Base-by-base conservation (phyloP, 2,797 vertebrate species). In the Alca torda region DNA sequence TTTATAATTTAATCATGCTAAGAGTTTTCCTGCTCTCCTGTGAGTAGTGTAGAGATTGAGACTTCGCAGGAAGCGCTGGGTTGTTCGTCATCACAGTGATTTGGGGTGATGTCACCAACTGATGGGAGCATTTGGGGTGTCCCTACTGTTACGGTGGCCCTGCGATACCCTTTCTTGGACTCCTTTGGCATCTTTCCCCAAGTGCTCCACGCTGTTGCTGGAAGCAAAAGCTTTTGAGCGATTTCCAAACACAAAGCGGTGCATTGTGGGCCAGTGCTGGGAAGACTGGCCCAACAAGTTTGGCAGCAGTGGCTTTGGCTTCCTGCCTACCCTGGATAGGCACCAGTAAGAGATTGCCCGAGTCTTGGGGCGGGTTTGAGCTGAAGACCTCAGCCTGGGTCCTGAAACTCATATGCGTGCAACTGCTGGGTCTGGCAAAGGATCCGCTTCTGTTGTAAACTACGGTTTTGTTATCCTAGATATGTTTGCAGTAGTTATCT, bases 271-370 rank as follows among this genome's bases (percentile, higher is more conserved):
- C 56, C 85, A 30, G 93, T 1, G 1, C 95, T 95, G 89, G 88
- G 77, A 91, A 65, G 95, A 97, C 97, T 93, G 95, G 96, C 90
- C 89, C 87, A 87, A 97, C 95, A 68, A 94, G 97, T 97, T 97
- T 93, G 83, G 95, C 95, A 93, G 85, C 87, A 83, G 86, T 23
- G 65, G 81, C 93, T 83, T 89, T 97, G 96, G 95, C 96, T 93
- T 65, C 89, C 70, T 96, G 96, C 96, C 96, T 84, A 84, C 92
- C 77, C 86, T 87, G 95, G 85, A 72, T 60, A 93, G 89, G 90
- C 92, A 96, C 72, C 87, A 79, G 87, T 73, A 35, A 35, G 93
- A 87, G 84, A 92, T 73, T 91, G 84, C 87, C 4, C 12, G 17
- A 63, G 84, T 70, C 60, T 91, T 70, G 1, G 18, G 54, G 63